These are phyloP conservation scores for Rana temporaria DNA, from an alignment of 2,113 vertebrate species.

Conservation along the genomic window DNA sequence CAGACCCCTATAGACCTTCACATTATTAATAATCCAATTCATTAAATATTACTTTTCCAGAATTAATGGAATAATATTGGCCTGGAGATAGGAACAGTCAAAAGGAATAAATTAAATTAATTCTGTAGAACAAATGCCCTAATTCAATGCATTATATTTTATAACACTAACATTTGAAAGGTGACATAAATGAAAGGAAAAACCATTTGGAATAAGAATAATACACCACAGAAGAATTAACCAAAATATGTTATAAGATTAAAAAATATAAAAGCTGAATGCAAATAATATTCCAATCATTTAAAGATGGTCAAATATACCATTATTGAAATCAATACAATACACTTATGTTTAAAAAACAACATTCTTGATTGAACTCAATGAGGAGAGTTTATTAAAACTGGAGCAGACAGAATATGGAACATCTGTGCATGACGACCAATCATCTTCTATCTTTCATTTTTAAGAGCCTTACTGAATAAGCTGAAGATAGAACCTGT, in stretches of 20 bases:
- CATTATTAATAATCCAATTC: constrained; percentile 95
- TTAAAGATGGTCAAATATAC: too few relatives aligned
- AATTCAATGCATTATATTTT: constrained; percentile 93
- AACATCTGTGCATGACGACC: too few relatives aligned
- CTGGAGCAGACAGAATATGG: too few relatives aligned
- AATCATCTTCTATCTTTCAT: too few relatives aligned
- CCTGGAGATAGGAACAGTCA: constrained; percentile 91
- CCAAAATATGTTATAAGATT: not conserved
- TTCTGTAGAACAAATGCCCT: constrained; percentile 91
- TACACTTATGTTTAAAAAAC: too few relatives aligned
- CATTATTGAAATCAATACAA: too few relatives aligned
- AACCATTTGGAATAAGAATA: constrained; percentile 94
- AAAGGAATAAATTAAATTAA: constrained; percentile 92
- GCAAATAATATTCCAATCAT: too few relatives aligned
- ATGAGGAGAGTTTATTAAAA: too few relatives aligned
- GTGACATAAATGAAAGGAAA: constrained; percentile 92
- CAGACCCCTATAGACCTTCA: constrained; percentile 87
- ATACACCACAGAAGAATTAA: constrained; percentile 58
- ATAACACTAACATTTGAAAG: constrained; percentile 95
- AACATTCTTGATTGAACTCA: too few relatives aligned
- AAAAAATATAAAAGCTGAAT: not conserved
- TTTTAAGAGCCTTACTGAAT: too few relatives aligned
- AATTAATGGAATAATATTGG: constrained; percentile 95
- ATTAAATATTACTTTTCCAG: constrained; percentile 98
- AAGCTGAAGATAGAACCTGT: too few relatives aligned